These are phyloP conservation scores for Galaxias olidus DNA, from an alignment of 2,797 vertebrate species.

Conservation along the genomic window DNA sequence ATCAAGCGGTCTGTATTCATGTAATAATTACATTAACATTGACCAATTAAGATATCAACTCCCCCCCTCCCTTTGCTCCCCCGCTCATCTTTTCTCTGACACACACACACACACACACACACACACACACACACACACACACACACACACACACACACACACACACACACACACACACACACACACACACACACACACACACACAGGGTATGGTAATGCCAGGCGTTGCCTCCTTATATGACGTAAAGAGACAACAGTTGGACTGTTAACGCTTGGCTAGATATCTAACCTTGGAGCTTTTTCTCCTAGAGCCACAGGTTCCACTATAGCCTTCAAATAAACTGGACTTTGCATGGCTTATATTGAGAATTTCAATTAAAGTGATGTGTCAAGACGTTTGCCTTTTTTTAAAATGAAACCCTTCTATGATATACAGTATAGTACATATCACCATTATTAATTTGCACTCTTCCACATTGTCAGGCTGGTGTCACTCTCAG, in stretches of 20 bases:
- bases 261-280: conserved; percentile 10
- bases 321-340: conserved; percentile 1
- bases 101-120: conserved; percentile 1
- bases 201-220: neutral
- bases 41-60: too few relatives aligned
- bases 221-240: conserved; percentile 3
- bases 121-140: neutral
- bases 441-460: too few relatives aligned
- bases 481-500: too few relatives aligned
- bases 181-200: neutral
- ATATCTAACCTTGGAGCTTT: neutral
- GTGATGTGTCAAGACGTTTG: too few relatives aligned
- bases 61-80: too few relatives aligned
- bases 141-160: neutral
- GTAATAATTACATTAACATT: too few relatives aligned
- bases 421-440: too few relatives aligned
- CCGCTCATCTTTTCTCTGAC: neutral
- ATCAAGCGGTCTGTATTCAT: too few relatives aligned
- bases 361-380: too few relatives aligned
- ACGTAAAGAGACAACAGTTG: conserved; percentile 11
- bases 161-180: neutral
- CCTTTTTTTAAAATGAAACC: too few relatives aligned
- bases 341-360: too few relatives aligned
- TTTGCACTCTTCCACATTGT: too few relatives aligned
- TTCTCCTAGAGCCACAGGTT: neutral